Evolutionary conservation across 2,113 vertebrate genomes (phyloP).

Genomic region (Sminthopsis crassicaudata): DNA sequence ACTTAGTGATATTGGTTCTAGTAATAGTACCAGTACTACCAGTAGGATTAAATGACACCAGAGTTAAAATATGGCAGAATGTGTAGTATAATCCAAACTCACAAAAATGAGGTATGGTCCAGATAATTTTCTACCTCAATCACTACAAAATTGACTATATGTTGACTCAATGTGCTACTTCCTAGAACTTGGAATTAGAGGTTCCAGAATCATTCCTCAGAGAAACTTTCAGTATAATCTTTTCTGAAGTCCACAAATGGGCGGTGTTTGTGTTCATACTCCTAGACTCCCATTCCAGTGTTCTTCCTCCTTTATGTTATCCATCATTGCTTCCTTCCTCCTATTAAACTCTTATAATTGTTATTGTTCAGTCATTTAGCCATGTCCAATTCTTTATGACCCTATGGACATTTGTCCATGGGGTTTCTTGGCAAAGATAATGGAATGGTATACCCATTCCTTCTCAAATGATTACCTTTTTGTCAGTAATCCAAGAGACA

Average conservation of each 20-base stretch:
- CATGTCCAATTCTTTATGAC: too few species aligned
- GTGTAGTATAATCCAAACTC: background rate
- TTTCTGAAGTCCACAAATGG: background rate
- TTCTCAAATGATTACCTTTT: too few species aligned
- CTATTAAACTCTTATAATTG: too few species aligned
- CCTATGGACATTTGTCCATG: too few species aligned
- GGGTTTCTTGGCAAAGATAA: too few species aligned
- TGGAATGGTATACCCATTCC: too few species aligned
- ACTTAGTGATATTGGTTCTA: background rate
- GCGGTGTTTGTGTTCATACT: background rate
- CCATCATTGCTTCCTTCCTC: too few species aligned
- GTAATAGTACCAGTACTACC: background rate
- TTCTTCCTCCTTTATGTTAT: too few species aligned
- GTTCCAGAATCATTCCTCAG: background rate
- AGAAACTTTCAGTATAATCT: background rate
- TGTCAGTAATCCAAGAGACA: too few species aligned
- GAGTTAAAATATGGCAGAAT: background rate
- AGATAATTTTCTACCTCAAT: background rate
- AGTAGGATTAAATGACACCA: background rate
- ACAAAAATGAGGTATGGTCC: background rate
- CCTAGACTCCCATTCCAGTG: too few species aligned
- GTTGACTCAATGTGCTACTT: background rate
- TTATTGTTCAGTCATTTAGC: too few species aligned
- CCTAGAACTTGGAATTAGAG: background rate
- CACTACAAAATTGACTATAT: background rate